Conservation (phyloP, 2,113 vertebrate species). For the Aegotheles bennettii region DNA sequence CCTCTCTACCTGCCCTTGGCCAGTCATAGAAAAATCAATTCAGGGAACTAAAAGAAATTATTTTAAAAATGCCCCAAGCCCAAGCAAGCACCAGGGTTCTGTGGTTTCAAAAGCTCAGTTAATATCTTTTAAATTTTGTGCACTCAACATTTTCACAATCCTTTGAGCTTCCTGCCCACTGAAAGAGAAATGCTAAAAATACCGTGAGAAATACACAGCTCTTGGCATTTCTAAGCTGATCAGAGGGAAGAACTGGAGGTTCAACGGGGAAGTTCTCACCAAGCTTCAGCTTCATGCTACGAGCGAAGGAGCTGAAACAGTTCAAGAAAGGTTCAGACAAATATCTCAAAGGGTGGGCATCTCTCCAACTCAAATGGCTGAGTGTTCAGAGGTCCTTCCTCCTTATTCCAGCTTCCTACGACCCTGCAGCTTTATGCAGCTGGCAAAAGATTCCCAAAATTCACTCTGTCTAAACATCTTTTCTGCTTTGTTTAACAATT, state of each 20-base stretch:
- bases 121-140: not conserved
- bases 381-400: not conserved
- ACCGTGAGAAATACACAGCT: not conserved
- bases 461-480: not conserved
- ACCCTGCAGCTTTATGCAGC: not conserved
- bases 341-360: not conserved
- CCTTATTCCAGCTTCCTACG: not conserved
- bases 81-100: not conserved
- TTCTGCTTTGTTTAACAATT: not conserved
- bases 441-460: not conserved
- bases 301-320: not conserved
- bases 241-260: not conserved
- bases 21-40: not conserved
- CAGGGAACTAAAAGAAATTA: not conserved
- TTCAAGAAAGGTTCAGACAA: slow-evolving; percentile 25
- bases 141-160: not conserved
- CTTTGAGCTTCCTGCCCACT: not conserved
- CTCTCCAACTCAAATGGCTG: not conserved
- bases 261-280: not conserved
- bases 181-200: not conserved
- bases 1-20: not conserved
- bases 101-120: not conserved
- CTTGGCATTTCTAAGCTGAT: not conserved
- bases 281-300: not conserved
- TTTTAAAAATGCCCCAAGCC: not conserved